Base-by-base conservation (phyloP, 2,888 invertebrate genomes). In the Mythimna albipuncta region DNA sequence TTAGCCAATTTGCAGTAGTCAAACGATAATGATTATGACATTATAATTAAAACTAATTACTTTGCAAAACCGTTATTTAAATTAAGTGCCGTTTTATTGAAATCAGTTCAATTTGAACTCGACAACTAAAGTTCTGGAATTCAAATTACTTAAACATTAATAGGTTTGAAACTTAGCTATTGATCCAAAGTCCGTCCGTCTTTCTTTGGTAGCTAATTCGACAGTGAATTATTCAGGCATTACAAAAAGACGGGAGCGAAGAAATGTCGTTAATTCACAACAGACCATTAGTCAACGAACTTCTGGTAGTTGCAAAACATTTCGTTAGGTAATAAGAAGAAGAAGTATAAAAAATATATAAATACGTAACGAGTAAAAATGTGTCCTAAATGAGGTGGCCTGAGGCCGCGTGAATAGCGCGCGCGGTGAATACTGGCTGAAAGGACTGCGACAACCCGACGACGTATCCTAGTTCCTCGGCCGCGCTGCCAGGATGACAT, bases 311-410 rank as follows among this genome's bases (percentile, higher is more conserved):
- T 10, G 44, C 47, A 57, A 70, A 71, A 75, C 74, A 73, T 52
- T 69, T 84, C 55, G 44, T 82, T 75, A 58, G 16, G 77, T 69
- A 82, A 82, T 84, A 74, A 78, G 66, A 44, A 44, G 13, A 62
- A 44, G 44, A 62, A 63, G 54, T 64, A 62, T 54, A 69, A 69
- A 67, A 84, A 82, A 72, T 52, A 75, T 52, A 47, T 54, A 69
- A 75, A 84, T 70, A 74, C 44, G 68, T 69, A 80, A 71, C 58
- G 69, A 75, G 74, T 70, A 78, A 72, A 85, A 86, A 84, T 81
- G 85, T 84, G 84, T 71, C 75, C 78, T 75, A 81, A 86, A 85
- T 83, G 83, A 84, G 83, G 75, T 77, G 52, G 79, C 80, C 77
- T 73, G 64, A 71, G 72, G 77, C 72, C 38, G 57, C 52, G 75